Evolutionary conservation across 2,888 invertebrate species (phyloP), one percentile per base, ranked within the genome.

Genomic region (Agrenia bidenticulata): DNA sequence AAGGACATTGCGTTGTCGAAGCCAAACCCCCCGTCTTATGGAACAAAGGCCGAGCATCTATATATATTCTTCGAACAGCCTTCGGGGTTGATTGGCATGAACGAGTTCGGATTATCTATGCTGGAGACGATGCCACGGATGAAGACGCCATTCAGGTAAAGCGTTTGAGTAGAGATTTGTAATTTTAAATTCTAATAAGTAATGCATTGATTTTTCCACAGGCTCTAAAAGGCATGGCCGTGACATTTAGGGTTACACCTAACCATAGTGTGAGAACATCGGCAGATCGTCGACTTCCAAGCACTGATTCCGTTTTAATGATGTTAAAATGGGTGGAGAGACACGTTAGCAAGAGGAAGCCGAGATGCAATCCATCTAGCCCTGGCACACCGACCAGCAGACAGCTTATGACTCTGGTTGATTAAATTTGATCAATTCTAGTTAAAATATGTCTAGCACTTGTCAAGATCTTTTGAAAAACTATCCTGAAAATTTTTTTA

Each of bases 221-320:
- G 92, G 91, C 92, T 0, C 82, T 93, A 63, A 92, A 92, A 83
- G 93, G 93, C 80, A 93, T 94, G 92, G 93, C 93, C 0, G 90
- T 92, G 1, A 93, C 93, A 2, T 94, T 94, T 85, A 87, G 93
- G 58, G 90, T 94, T 11, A 88, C 92, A 0, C 88, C 90, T 0
- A 92, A 92, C 0, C 85, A 87, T 78, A 91, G 92, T 77, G 89
- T 89, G 4, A 89, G 90, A 78, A 93, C 93, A 5, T 21, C 51
- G 53, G 68, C 68, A 4, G 68, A 0, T 56, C 64, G 68, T 19
- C 17, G 94, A 66, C 82, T 94, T 53, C 92, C 93, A 0, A 91
- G 90, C 39, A 90, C 93, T 0, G 93, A 94, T 80, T 91, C 92
- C 0, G 93, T 94, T 0, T 84, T 93, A 61, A 91, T 92, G 0